Conservation (phyloP, 2,888 invertebrate species). For the Cephonodes hylas region DNA sequence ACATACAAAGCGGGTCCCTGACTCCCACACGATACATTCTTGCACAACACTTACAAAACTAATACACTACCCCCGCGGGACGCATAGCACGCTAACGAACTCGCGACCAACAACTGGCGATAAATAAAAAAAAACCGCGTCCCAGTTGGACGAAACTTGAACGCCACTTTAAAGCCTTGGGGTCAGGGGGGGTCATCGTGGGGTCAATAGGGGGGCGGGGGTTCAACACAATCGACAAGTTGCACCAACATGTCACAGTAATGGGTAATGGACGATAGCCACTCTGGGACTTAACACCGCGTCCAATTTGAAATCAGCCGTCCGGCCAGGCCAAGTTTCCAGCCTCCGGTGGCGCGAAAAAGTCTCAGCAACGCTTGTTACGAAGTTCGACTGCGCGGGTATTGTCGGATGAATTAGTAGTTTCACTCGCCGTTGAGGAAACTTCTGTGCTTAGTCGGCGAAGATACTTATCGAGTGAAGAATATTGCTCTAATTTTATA, state of each 20-base stretch:
- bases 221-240: not conserved
- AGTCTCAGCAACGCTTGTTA: not conserved
- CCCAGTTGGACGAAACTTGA: not conserved
- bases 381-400: not conserved
- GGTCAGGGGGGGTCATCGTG: not conserved
- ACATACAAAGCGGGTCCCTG: not conserved
- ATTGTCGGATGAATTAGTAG: not conserved
- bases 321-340: not conserved
- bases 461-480: too few species aligned
- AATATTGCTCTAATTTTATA: too few species aligned
- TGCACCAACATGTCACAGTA: constrained; percentile 2
- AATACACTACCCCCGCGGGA: not conserved
- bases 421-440: not conserved
- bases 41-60: not conserved
- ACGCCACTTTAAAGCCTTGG: not conserved
- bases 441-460: not conserved
- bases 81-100: not conserved
- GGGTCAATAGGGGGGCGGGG: not conserved
- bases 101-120: not conserved
- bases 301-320: not conserved
- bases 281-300: not conserved
- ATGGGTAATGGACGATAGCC: constrained; percentile 10
- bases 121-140: not conserved
- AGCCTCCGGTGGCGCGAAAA: not conserved
- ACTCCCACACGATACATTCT: not conserved